Evolutionary conservation across 2,888 invertebrate genomes (phyloP).

Genomic region (Epinotia bilunana): DNA sequence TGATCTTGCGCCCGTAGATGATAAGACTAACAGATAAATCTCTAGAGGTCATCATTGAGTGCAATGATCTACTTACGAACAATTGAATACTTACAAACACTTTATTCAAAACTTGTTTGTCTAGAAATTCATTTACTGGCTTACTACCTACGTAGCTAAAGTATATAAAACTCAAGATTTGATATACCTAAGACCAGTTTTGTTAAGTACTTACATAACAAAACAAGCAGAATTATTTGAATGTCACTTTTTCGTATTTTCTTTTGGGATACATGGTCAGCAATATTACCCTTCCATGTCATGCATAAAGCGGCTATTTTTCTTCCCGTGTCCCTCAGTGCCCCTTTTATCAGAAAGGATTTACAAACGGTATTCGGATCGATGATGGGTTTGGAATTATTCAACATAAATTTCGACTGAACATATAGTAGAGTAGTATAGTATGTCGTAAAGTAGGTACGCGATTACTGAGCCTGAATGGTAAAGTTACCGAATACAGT

Average conservation of each 20-base stretch:
- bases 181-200: too few relatives aligned
- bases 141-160: neutral
- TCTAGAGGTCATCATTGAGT: constrained; percentile 5
- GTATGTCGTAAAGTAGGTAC: neutral
- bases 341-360: neutral
- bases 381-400: neutral
- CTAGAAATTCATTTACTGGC: neutral
- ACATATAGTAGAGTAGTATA: neutral
- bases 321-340: neutral
- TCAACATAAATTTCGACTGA: constrained; percentile 2
- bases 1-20: constrained; percentile 36
- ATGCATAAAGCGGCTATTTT: neutral
- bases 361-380: neutral
- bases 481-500: constrained; percentile 12
- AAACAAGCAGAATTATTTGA: neutral
- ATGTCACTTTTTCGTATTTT: neutral
- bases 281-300: neutral
- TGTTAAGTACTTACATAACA: too few relatives aligned
- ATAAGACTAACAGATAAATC: constrained; percentile 27
- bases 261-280: neutral
- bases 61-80: neutral
- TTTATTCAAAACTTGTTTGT: neutral
- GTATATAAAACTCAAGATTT: too few relatives aligned
- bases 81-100: constrained; percentile 2
- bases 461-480: neutral